Conservation (phyloP, 1,140 invertebrate species). For the Euwallacea fornicatus region DNA sequence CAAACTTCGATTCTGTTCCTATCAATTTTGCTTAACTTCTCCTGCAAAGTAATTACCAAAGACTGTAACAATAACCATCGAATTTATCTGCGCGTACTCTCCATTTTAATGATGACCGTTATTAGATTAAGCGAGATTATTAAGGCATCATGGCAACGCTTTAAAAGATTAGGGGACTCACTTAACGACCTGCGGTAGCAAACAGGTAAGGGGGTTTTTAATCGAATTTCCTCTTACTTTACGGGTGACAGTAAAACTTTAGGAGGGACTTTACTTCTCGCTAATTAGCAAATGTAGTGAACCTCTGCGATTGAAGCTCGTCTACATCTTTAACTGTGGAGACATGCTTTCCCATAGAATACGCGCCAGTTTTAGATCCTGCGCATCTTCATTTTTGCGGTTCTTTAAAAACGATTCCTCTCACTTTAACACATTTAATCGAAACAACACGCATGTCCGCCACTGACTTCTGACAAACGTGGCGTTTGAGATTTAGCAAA, state of each 20-base stretch:
- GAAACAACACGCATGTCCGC: no score
- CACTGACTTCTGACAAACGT: no score
- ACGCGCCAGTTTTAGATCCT: no score
- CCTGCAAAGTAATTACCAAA: conserved; percentile 44
- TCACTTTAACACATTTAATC: no score
- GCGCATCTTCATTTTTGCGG: no score
- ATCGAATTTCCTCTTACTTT: conserved; percentile 42
- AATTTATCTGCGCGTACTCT: conserved; percentile 46
- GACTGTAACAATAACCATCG: conserved; percentile 49
- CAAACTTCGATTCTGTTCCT: conserved; percentile 25
- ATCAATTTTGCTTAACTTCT: conserved; percentile 50
- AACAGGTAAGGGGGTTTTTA: conserved; percentile 45
- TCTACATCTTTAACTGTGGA: no score
- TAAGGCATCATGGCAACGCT: conserved; percentile 47
- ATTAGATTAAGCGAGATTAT: conserved; percentile 46
- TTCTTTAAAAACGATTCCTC: no score
- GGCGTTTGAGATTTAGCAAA: no score
- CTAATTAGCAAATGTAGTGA: conserved; percentile 39
- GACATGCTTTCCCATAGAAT: no score
- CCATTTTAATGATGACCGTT: conserved; percentile 51
- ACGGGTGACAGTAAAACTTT: conserved; percentile 41
- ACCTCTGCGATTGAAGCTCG: not conserved
- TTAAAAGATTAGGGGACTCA: conserved; percentile 49
- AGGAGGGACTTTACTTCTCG: conserved; percentile 37
- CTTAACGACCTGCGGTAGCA: conserved; percentile 43